phyloP scores from a whole-genome alignment of 2,888 invertebrate genomes.

The Dicyrtoma fusca region DNA sequence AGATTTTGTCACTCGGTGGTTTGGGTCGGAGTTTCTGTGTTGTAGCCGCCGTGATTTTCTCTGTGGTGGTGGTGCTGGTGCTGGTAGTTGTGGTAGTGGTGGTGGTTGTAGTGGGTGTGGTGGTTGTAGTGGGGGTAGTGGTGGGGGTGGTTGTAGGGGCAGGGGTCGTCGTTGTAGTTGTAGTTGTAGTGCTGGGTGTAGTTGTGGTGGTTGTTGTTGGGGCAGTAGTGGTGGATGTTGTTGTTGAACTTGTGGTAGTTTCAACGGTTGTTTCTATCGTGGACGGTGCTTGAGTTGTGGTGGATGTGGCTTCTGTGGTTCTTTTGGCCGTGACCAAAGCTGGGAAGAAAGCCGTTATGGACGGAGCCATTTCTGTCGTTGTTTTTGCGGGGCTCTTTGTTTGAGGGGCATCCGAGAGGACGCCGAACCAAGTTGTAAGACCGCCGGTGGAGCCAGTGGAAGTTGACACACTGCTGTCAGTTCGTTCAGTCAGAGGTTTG shows the following conservation, averaged over 20 bases:
- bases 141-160: conserved; percentile 34
- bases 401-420: conserved; percentile 39
- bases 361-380: conserved; percentile 32
- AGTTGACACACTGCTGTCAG: background rate
- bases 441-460: conserved; percentile 35
- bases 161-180: conserved; percentile 41
- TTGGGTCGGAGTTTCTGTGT: conserved; percentile 50
- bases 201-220: conserved; percentile 36
- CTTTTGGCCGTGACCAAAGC: conserved; percentile 22
- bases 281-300: conserved; percentile 25
- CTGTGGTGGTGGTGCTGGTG: conserved; percentile 59
- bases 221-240: conserved; percentile 40
- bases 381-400: conserved; percentile 24
- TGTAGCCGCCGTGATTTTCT: conserved; percentile 57
- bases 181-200: background rate
- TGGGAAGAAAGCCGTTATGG: conserved; percentile 15
- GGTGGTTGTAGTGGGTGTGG: conserved; percentile 42
- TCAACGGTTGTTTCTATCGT: background rate
- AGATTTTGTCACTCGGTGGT: conserved; percentile 47
- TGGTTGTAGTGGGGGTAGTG: conserved; percentile 40
- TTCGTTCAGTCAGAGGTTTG: conserved; percentile 1
- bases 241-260: conserved; percentile 33
- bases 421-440: conserved; percentile 49
- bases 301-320: too few relatives aligned
- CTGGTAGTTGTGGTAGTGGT: conserved; percentile 45